Conservation (phyloP, 2,797 vertebrate species). For the Triplophysa bombifrons region DNA sequence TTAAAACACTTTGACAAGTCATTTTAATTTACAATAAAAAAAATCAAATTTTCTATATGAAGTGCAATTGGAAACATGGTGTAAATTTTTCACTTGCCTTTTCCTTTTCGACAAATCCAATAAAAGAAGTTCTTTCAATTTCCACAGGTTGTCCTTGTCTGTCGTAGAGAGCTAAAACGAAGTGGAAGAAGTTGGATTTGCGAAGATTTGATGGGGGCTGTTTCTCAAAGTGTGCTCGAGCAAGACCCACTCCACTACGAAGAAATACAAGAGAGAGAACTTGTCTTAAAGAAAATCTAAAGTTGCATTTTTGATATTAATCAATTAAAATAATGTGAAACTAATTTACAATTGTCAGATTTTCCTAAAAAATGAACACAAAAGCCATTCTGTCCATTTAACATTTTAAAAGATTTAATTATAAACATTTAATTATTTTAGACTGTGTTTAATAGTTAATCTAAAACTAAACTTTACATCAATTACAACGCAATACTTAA, state of each 20-base stretch:
- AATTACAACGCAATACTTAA: neutral
- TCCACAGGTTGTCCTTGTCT: slow-evolving; percentile 98
- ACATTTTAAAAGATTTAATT: neutral
- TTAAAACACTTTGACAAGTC: neutral
- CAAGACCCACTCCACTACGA: slow-evolving; percentile 95
- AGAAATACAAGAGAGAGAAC: slow-evolving; percentile 66
- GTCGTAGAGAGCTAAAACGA: slow-evolving; percentile 97
- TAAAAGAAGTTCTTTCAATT: slow-evolving; percentile 95
- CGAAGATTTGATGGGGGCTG: slow-evolving; percentile 97
- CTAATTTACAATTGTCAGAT: neutral
- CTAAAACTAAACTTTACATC: neutral
- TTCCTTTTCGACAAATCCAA: slow-evolving; percentile 98
- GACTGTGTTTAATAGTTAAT: neutral
- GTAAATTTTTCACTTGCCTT: slow-evolving; percentile 82
- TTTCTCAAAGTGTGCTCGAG: slow-evolving; percentile 99
- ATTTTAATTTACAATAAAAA: neutral
- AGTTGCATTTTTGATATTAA: neutral
- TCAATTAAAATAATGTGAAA: neutral
- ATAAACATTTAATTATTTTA: neutral
- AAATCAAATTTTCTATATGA: neutral
- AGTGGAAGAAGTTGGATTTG: slow-evolving; percentile 99
- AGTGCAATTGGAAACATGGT: neutral
- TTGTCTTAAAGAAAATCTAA: neutral
- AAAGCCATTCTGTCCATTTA: neutral
- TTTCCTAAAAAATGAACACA: neutral